Conservation (phyloP, 2,113 vertebrate species). For the Gobio gobio region DNA sequence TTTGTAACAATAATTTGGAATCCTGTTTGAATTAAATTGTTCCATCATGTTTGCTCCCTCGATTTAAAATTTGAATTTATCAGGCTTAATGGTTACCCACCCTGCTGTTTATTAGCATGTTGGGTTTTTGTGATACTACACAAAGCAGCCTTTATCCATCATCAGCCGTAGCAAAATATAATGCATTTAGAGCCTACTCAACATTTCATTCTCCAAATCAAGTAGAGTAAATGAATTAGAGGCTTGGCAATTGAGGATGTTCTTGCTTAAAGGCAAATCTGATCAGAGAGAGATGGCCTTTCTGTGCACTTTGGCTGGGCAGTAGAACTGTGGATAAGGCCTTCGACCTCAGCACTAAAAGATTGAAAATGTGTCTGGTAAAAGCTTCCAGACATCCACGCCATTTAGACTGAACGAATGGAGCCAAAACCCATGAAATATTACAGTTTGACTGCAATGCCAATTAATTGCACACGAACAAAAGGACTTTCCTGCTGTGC, state of each 20-base stretch:
- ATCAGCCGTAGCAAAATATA: neutral
- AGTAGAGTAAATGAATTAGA: neutral
- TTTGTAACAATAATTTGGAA: too few species aligned
- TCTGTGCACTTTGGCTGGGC: conserved; percentile 1
- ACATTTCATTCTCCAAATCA: conserved; percentile 5
- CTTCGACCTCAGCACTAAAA: neutral
- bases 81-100: neutral
- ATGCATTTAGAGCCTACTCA: neutral
- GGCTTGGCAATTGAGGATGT: conserved; percentile 1
- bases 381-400: conserved; percentile 24
- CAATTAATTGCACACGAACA: conserved; percentile 26
- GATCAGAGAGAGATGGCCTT: neutral
- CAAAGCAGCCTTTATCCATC: neutral
- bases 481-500: conserved; percentile 23
- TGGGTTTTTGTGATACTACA: conserved; percentile 6
- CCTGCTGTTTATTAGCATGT: neutral
- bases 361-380: conserved; percentile 36
- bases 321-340: conserved; percentile 15
- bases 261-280: neutral
- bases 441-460: conserved; percentile 25
- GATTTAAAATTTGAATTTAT: neutral
- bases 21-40: neutral
- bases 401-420: neutral
- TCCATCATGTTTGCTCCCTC: neutral
- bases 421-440: conserved; percentile 18